phyloP scores from a whole-genome alignment of 2,797 vertebrate species.

The Lerista edwardsae region DNA sequence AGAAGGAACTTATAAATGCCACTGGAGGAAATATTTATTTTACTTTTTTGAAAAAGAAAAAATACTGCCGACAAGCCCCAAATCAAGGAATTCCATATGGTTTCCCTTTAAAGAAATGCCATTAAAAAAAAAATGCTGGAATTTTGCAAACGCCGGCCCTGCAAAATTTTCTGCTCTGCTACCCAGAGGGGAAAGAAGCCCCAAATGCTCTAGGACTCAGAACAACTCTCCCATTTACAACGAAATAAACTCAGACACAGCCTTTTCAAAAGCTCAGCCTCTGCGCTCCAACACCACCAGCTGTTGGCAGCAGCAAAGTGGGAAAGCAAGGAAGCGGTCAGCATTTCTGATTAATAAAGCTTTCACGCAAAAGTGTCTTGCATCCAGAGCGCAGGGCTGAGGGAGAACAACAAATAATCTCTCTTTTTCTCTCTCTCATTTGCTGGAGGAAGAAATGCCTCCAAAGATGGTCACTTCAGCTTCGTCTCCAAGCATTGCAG shows the following conservation, averaged over 20 bases:
- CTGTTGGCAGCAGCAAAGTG: constrained; percentile 15
- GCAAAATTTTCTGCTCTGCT: not conserved
- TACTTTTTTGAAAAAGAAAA: not conserved
- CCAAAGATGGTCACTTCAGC: not conserved
- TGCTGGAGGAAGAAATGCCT: not conserved
- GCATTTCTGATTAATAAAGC: constrained; percentile 30
- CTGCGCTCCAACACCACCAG: not conserved
- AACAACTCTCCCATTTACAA: constrained; percentile 43
- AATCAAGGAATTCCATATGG: not conserved
- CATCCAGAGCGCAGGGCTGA: constrained; percentile 13
- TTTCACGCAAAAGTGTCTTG: constrained; percentile 16
- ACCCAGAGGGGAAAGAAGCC: not conserved
- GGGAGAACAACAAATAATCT: constrained; percentile 4
- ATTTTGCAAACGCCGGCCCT: not conserved
- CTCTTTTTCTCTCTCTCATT: not conserved
- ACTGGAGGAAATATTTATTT: not conserved
- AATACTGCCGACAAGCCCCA: not conserved
- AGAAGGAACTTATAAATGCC: not conserved
- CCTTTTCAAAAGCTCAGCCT: constrained; percentile 28
- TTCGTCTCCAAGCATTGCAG: not conserved
- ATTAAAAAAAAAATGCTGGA: not conserved
- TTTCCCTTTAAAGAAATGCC: not conserved
- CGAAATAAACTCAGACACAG: constrained; percentile 26
- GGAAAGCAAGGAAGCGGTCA: constrained; percentile 5
- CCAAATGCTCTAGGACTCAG: not conserved